Conservation (phyloP, 2,888 invertebrate genomes). For the Acleris laterana region DNA sequence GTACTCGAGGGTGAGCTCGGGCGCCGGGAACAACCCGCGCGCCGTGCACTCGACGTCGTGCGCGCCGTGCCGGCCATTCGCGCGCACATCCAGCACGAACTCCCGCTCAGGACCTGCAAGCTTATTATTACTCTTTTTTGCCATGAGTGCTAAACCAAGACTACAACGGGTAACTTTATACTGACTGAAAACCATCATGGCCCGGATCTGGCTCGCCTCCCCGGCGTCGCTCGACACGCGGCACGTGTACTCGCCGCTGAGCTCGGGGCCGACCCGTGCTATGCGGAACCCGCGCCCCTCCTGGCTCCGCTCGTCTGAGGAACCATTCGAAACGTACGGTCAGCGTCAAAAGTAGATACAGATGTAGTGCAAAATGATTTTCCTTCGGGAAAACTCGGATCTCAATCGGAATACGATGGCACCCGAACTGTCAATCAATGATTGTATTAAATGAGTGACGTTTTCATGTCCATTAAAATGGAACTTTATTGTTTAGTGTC, state of each 20-base stretch:
- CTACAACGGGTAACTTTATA: neutral
- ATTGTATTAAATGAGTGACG: too few species aligned
- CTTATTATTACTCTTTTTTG: too few species aligned
- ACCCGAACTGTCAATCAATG: too few species aligned
- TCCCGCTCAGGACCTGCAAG: conserved; percentile 52
- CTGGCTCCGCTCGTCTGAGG: conserved; percentile 33
- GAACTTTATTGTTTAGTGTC: too few species aligned
- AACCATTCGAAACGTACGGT: neutral
- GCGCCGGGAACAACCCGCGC: conserved; percentile 50
- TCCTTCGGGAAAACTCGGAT: too few species aligned
- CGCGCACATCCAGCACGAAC: conserved; percentile 44
- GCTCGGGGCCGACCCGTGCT: conserved; percentile 42
- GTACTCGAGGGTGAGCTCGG: conserved; percentile 51
- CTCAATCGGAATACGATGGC: too few species aligned
- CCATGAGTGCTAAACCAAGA: neutral
- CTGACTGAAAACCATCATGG: conserved; percentile 54
- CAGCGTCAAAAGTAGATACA: neutral
- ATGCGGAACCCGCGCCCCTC: conserved; percentile 43
- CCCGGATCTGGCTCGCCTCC: conserved; percentile 34
- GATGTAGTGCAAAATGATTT: too few species aligned
- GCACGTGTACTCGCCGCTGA: conserved; percentile 57
- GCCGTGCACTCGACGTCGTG: conserved; percentile 48
- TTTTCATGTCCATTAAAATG: too few species aligned
- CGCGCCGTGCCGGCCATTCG: conserved; percentile 14
- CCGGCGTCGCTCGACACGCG: conserved; percentile 42